Conservation (phyloP, 2,797 vertebrate genomes). For the Telmatherina bonti region DNA sequence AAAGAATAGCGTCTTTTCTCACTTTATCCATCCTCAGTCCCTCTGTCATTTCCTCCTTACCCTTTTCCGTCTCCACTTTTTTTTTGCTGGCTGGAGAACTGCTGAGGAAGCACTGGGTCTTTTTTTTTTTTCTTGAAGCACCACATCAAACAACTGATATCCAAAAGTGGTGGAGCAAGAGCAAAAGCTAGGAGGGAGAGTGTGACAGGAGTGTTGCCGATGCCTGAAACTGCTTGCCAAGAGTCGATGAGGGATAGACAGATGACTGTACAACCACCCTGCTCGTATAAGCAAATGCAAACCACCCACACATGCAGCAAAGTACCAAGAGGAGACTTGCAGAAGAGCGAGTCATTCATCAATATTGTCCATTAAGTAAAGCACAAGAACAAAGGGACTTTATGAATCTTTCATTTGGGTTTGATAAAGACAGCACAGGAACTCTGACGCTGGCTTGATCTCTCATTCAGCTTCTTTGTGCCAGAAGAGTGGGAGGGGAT, state of each 20-base stretch:
- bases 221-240: slow-evolving; percentile 57
- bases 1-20: slow-evolving; percentile 3
- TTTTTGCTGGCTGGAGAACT: slow-evolving; percentile 47
- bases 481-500: background rate
- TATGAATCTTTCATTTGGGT: background rate
- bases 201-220: slow-evolving; percentile 47
- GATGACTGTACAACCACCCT: slow-evolving; percentile 49
- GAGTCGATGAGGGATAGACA: slow-evolving; percentile 60
- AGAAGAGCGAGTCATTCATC: slow-evolving; percentile 8
- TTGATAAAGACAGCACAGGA: background rate
- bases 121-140: slow-evolving; percentile 42
- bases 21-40: background rate
- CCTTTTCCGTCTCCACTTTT: background rate
- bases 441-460: slow-evolving; percentile 8
- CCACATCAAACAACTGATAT: slow-evolving; percentile 51
- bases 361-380: slow-evolving; percentile 15
- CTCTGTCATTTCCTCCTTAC: slow-evolving; percentile 17
- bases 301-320: slow-evolving; percentile 25
- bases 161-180: slow-evolving; percentile 32
- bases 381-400: background rate
- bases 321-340: background rate
- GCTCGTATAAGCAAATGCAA: slow-evolving; percentile 45
- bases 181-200: slow-evolving; percentile 27
- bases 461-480: slow-evolving; percentile 18
- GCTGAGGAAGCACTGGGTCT: slow-evolving; percentile 63